phyloP scores from a whole-genome alignment of 1,140 invertebrate genomes.

The Drosophila varians region DNA sequence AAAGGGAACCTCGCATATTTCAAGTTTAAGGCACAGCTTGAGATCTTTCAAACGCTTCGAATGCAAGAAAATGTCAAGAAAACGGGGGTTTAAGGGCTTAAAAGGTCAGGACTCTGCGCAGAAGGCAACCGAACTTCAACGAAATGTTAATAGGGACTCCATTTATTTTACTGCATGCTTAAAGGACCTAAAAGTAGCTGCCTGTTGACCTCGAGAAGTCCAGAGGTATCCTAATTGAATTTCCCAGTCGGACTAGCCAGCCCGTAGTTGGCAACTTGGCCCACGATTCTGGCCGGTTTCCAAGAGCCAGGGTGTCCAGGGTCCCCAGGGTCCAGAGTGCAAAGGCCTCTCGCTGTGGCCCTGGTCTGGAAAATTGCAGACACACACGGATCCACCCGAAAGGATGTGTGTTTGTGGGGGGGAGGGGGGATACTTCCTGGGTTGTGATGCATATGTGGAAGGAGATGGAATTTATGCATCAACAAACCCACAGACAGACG shows the following conservation, averaged over 20 bases:
- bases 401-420: neutral
- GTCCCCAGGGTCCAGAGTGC: slow-evolving; percentile 22
- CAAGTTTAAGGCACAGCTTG: slow-evolving; percentile 17
- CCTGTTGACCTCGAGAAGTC: slow-evolving; percentile 22
- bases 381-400: slow-evolving; percentile 9
- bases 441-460: slow-evolving; percentile 52
- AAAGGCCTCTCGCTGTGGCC: slow-evolving; percentile 31
- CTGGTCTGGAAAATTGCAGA: slow-evolving; percentile 20
- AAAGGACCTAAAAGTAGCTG: neutral
- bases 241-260: slow-evolving; percentile 26
- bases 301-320: slow-evolving; percentile 14
- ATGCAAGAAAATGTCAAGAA: neutral
- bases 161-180: too few relatives aligned
- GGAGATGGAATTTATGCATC: slow-evolving; percentile 70
- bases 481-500: slow-evolving; percentile 50
- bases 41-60: slow-evolving; percentile 3
- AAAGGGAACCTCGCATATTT: neutral
- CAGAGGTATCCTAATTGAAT: slow-evolving; percentile 39
- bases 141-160: too few relatives aligned
- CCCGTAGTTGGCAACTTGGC: slow-evolving; percentile 18
- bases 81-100: slow-evolving; percentile 4
- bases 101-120: slow-evolving; percentile 1
- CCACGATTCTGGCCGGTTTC: slow-evolving; percentile 28
- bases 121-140: too few relatives aligned
- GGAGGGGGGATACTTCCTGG: neutral